Base-by-base conservation (phyloP, 2,888 invertebrate genomes). In the Lasioglossum leucozonium region DNA sequence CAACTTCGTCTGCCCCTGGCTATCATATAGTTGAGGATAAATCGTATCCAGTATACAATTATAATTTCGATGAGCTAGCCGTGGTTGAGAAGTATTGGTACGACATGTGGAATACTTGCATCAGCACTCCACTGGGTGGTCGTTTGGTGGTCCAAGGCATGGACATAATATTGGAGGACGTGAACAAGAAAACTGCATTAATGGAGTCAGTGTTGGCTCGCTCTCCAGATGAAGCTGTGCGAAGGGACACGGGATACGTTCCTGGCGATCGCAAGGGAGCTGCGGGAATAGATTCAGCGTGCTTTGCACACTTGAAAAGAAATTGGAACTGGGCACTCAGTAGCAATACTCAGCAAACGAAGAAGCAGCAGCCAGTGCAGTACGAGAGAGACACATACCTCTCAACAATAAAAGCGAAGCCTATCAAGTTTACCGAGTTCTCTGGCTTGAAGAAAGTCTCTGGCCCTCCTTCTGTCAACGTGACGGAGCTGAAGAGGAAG, bases 221-320 rank as follows among this genome's bases (percentile, higher is more conserved):
- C 78, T 92, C 93, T 1, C 93, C 95, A 0, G 94, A 95, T 2
- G 95, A 96, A 82, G 96, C 96, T 3, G 42, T 91, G 0, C 91
- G 92, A 11, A 92, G 95, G 67, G 97, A 97, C 90, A 94, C 90
- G 8, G 97, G 97, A 0, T 92, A 95, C 10, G 95, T 97, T 51
- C 98, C 98, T 0, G 98, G 98, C 0, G 97, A 98, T 95, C 95
- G 95, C 6, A 95, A 96, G 79, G 97, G 97, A 2, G 97, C 97
- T 0, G 97, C 96, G 22, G 98, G 98, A 0, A 95, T 97, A 0
- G 97, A 98, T 93, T 97, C 97, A 0, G 95, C 96, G 0, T 95
- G 98, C 34, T 98, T 96, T 95, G 95, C 96, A 0, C 97, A 97
- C 91, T 93, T 97, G 5, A 96, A 96, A 83, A 95, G 96, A 26